phyloP scores from a whole-genome alignment of 2,797 vertebrate species.

The Anableps anableps region DNA sequence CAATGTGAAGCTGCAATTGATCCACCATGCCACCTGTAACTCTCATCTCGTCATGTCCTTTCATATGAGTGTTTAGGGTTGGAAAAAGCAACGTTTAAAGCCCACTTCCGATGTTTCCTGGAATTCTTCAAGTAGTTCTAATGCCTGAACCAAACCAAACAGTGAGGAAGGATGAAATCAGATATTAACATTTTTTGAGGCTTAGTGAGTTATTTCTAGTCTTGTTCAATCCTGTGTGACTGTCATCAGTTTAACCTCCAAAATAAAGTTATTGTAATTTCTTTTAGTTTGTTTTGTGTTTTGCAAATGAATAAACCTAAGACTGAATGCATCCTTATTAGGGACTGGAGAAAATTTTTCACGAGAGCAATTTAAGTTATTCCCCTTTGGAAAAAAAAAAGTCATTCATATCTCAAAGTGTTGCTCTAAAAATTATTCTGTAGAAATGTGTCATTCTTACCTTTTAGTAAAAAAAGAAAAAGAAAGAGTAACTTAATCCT shows the following conservation, averaged over 20 bases:
- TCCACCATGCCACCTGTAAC: background rate
- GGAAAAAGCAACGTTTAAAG: background rate
- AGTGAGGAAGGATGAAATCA: background rate
- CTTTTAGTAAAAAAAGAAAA: background rate
- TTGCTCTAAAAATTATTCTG: background rate
- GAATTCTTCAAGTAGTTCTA: background rate
- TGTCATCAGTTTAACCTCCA: background rate
- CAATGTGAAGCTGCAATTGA: background rate
- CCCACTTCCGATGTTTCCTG: background rate
- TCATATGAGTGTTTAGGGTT: background rate
- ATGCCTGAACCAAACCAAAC: background rate
- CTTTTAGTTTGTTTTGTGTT: background rate
- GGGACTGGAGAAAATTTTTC: background rate
- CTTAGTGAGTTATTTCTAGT: background rate
- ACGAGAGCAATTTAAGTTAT: background rate
- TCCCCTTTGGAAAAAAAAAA: background rate
- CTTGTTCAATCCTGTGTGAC: background rate
- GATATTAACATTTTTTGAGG: background rate
- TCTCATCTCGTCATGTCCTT: background rate
- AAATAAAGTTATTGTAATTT: background rate
- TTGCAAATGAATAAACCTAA: background rate
- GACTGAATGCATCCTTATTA: background rate
- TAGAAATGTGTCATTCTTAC: background rate
- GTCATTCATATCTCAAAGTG: too few species aligned
- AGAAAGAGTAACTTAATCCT: background rate